Base-by-base conservation (phyloP, 2,113 vertebrate genomes). In the Alces alces region DNA sequence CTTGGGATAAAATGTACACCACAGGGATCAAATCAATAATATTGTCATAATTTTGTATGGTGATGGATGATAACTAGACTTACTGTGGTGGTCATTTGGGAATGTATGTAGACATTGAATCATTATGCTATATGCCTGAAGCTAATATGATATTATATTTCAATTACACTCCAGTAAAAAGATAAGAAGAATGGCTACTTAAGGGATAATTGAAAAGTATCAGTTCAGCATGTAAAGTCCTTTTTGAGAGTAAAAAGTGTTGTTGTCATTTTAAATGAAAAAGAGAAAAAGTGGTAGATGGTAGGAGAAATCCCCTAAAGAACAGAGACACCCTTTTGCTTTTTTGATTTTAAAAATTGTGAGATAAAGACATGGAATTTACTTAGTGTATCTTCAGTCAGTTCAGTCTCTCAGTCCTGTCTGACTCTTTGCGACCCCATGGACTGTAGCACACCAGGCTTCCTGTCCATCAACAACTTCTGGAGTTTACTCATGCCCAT, bases 371-470 rank as follows among this genome's bases (percentile, higher is more conserved):
- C 17, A 66, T 66, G 21, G 17, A 36, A 66, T 66, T 36, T 11
- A 66, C n/a, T 66, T 9, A 66, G 9, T 66, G 64, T 66, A 36
- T 36, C 33, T 66, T 66, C n/a, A 66, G 17, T 36, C 64, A 36
- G n/a, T 66, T 36, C n/a, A 66, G n/a, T 36, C 2, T 0, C 33
- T 66, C 33, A 66, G 7, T n/a, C 61, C 61, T n/a, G 33, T 66
- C 16, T 36, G 64, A 66, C 64, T 36, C 8, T 36, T 66, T 21
- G 17, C 0, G 9, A 36, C 9, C 17, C n/a, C 33, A 5, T 21
- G 8, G 61, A 66, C n/a, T 36, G 4, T 17, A 66, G 33, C 64
- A 5, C n/a, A 66, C 64, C n/a, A 36, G 64, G 64, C n/a, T 66
- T 66, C n/a, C 17, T 66, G 64, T 66, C 19, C 64, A 21, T 66